These are phyloP conservation scores for Polyploca ridens DNA, from an alignment of 2,888 invertebrate genomes.

Conservation along the genomic window DNA sequence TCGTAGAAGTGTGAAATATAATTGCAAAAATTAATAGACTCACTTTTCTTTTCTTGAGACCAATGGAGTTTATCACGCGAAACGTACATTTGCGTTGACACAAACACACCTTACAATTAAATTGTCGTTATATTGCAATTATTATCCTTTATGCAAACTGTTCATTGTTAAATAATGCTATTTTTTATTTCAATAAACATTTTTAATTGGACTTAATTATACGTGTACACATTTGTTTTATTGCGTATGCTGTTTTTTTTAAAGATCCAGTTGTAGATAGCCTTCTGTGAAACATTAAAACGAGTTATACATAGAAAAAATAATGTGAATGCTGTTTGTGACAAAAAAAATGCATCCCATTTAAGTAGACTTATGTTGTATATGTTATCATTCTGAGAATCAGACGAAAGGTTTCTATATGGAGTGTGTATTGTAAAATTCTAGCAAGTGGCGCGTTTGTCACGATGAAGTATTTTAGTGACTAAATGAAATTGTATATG, in stretches of 20 bases:
- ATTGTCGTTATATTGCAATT: constrained; percentile 49
- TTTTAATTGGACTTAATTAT: constrained; percentile 11
- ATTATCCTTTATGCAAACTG: constrained; percentile 21
- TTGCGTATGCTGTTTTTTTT: constrained; percentile 4
- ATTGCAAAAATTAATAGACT: constrained; percentile 36
- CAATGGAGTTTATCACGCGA: constrained; percentile 46
- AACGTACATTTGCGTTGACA: constrained; percentile 53
- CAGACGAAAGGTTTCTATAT: neutral
- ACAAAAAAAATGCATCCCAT: neutral
- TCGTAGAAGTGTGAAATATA: constrained; percentile 32
- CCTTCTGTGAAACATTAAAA: neutral
- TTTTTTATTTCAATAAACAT: constrained; percentile 12
- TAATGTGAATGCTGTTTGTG: constrained; percentile 1
- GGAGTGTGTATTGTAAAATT: neutral
- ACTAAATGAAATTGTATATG: neutral
- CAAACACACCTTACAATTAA: constrained; percentile 45
- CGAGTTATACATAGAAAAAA: neutral
- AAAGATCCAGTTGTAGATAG: neutral
- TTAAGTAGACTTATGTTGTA: neutral
- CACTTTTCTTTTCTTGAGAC: constrained; percentile 25
- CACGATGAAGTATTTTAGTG: neutral
- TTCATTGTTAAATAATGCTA: constrained; percentile 1
- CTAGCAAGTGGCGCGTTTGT: neutral
- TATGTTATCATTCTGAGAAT: neutral
- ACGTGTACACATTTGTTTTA: constrained; percentile 3